Conservation (phyloP, 2,888 invertebrate genomes). For the Phrixothrix hirtus region DNA sequence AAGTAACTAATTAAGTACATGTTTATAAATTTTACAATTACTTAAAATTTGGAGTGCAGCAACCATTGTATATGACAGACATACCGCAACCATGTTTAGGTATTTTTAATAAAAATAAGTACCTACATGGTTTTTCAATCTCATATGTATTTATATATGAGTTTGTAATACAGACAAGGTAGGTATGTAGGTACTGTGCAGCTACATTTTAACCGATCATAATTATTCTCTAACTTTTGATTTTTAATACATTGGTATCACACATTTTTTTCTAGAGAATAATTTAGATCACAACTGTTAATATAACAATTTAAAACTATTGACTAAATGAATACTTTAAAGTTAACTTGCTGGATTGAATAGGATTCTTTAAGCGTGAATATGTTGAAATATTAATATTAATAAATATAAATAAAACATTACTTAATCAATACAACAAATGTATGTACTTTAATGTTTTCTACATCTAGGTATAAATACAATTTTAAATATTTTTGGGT, state of each 20-base stretch:
- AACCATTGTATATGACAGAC: slow-evolving; percentile 33
- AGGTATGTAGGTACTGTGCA: slow-evolving; percentile 42
- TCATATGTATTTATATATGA: slow-evolving; percentile 37
- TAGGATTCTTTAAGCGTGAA: slow-evolving; percentile 37
- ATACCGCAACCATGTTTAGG: slow-evolving; percentile 25
- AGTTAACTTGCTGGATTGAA: slow-evolving; percentile 37
- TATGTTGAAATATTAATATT: slow-evolving; percentile 32
- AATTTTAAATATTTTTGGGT: slow-evolving; percentile 30
- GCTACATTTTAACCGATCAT: slow-evolving; percentile 33
- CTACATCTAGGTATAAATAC: slow-evolving; percentile 29
- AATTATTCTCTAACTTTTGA: slow-evolving; percentile 24
- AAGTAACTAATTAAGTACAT: slow-evolving; percentile 22
- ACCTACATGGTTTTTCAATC: slow-evolving; percentile 34
- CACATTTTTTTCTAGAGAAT: slow-evolving; percentile 12
- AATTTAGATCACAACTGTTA: slow-evolving; percentile 20
- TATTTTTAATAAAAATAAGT: slow-evolving; percentile 6
- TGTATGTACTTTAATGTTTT: slow-evolving; percentile 31
- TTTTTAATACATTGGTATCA: slow-evolving; percentile 1
- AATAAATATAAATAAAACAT: slow-evolving; percentile 32
- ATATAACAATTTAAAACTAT: slow-evolving; percentile 34
- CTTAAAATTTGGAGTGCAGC: slow-evolving; percentile 36
- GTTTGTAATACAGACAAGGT: slow-evolving; percentile 37
- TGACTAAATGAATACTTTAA: slow-evolving; percentile 37
- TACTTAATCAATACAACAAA: slow-evolving; percentile 26
- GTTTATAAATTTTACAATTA: slow-evolving; percentile 5